Percentiles rank a stretch among this genome's conserved stretches.
Conservation (phyloP, 2,797 vertebrate genomes). For the Alca torda region DNA sequence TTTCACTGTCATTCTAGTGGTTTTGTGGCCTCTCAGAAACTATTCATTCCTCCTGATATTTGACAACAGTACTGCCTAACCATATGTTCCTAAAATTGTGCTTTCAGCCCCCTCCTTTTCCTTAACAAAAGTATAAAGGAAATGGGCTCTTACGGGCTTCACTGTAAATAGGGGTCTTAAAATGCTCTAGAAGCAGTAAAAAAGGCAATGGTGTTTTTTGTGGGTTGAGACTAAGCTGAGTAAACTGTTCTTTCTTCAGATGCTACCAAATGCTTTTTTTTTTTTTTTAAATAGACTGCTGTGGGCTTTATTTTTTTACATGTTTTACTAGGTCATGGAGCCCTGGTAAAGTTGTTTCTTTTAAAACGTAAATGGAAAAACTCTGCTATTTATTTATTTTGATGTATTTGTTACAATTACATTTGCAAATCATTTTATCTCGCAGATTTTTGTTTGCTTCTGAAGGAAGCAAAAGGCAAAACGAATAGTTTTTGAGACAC, state of each 20-base stretch:
- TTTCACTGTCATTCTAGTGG: background rate
- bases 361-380: background rate
- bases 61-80: constrained; percentile 13
- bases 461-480: background rate
- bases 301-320: background rate
- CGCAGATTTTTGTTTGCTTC: constrained; percentile 16
- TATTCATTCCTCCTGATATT: constrained; percentile 6
- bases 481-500: background rate
- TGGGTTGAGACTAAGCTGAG: background rate
- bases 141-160: background rate
- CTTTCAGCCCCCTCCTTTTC: background rate
- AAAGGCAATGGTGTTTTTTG: background rate
- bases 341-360: background rate
- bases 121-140: background rate
- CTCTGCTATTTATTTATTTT: constrained; percentile 36
- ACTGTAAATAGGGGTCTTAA: constrained; percentile 30
- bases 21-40: constrained; percentile 20
- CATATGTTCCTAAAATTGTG: background rate
- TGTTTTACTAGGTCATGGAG: constrained; percentile 6
- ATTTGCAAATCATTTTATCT: constrained; percentile 36
- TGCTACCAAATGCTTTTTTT: background rate
- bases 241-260: background rate
- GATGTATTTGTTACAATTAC: constrained; percentile 31
- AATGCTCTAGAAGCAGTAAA: constrained; percentile 12
- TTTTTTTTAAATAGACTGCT: background rate